Percentiles rank a stretch among this genome's conserved stretches.
These are phyloP conservation scores for Penaeus indicus DNA, from an alignment of 1,140 invertebrate species.

Conservation along the genomic window DNA sequence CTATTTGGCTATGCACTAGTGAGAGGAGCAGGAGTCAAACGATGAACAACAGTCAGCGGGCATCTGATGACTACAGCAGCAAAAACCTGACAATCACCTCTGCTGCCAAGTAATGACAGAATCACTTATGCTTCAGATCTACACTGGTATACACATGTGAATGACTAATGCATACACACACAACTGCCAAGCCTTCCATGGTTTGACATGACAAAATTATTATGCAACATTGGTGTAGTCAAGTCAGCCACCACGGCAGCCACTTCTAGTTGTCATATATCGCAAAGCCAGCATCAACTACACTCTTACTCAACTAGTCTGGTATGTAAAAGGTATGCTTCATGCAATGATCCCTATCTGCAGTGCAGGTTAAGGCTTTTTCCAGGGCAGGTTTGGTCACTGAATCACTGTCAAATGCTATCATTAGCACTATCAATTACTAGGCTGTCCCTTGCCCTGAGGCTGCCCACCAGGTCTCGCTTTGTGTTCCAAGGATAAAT, in stretches of 20 bases:
- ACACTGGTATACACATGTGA: slow-evolving; percentile 34
- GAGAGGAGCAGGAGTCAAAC: slow-evolving; percentile 62
- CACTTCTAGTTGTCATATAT: slow-evolving; percentile 43
- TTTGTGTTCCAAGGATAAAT: slow-evolving; percentile 33
- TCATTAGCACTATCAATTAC: slow-evolving; percentile 39
- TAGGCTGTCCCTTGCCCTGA: slow-evolving; percentile 33
- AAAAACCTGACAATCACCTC: slow-evolving; percentile 51
- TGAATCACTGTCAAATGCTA: slow-evolving; percentile 20
- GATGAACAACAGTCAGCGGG: slow-evolving; percentile 50
- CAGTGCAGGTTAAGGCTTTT: slow-evolving; percentile 50
- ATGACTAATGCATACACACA: slow-evolving; percentile 33
- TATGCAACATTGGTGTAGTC: slow-evolving; percentile 39
- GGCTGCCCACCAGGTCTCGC: slow-evolving; percentile 2
- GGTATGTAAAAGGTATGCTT: neutral
- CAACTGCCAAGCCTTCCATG: slow-evolving; percentile 38
- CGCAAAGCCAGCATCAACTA: slow-evolving; percentile 43
- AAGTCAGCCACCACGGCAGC: slow-evolving; percentile 42
- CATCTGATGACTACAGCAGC: slow-evolving; percentile 55
- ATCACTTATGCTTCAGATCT: slow-evolving; percentile 57
- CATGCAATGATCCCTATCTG: slow-evolving; percentile 35
- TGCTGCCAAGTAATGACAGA: slow-evolving; percentile 46
- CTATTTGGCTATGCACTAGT: slow-evolving; percentile 64
- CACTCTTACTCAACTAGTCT: slow-evolving; percentile 35
- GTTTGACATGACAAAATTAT: slow-evolving; percentile 33
- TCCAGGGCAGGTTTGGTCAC: slow-evolving; percentile 50